These are phyloP conservation scores for Atherinomorus stipes DNA, from an alignment of 2,113 vertebrate species.

Conservation along the genomic window DNA sequence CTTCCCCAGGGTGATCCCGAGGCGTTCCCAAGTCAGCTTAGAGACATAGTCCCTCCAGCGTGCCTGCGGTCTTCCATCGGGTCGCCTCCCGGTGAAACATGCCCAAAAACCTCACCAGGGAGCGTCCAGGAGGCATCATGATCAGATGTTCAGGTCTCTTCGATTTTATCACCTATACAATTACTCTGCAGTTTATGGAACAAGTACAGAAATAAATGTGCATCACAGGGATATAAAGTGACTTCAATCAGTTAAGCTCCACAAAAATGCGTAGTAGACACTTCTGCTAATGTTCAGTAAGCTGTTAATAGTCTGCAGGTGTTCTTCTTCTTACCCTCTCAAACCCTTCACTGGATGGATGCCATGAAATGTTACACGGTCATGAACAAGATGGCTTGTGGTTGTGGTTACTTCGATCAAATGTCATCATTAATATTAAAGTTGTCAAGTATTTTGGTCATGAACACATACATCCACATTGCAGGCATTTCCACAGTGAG, in stretches of 20 bases:
- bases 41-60: too few species aligned
- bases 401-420: background rate
- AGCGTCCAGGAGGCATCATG: too few species aligned
- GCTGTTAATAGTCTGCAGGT: slow-evolving; percentile 54
- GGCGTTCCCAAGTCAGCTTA: too few species aligned
- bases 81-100: too few species aligned
- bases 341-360: slow-evolving; percentile 7
- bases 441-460: background rate
- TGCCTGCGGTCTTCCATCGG: too few species aligned
- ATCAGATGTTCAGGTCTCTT: too few species aligned
- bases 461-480: background rate
- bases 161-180: slow-evolving; percentile 9
- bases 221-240: slow-evolving; percentile 16
- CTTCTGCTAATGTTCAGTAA: slow-evolving; percentile 36
- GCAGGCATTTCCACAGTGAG: background rate
- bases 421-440: background rate
- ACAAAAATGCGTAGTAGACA: slow-evolving; percentile 42
- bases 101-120: too few species aligned
- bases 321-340: background rate
- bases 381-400: background rate
- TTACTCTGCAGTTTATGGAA: slow-evolving; percentile 5
- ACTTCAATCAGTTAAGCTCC: slow-evolving; percentile 25
- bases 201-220: slow-evolving; percentile 11
- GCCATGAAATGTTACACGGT: background rate
- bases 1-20: too few species aligned